Base-by-base conservation (phyloP, 30 jellyfish, hydroid and myxozoan genomes). In the Catostylus mosaicus region DNA sequence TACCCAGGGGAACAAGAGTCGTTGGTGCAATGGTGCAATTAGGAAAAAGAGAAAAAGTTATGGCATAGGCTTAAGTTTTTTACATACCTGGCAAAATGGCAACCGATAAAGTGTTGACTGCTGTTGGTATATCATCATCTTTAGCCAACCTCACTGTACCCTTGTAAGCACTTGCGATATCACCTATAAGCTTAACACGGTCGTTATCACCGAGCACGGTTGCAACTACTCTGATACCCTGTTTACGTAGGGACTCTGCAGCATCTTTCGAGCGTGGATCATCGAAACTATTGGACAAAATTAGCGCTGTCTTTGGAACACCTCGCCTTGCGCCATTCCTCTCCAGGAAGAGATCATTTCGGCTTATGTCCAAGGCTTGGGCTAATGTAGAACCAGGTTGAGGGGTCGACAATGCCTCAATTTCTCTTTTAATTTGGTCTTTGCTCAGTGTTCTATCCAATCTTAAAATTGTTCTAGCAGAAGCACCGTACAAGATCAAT, bases 271-370 rank as follows among this genome's bases (percentile, higher is more conserved):
- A 16, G 10, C 29, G 29, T 2, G 30, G 30, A 37, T 33, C 50
- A 38, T 20, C 35, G 32, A 3, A 5, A 3, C 27, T n/a, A 37
- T 67, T 67, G 7, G 61, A 16, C 3, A 67, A 30, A 34, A 67
- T 34, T 2, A 67, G 1, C 1, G 65, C 82, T 50, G 38, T n/a
- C 47, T 79, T 79, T 9, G 51, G 78, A 30, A 36, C 82, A 30
- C 75, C 88, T 1, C 35, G n/a, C 16, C 88, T 35, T 26, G 84
- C 74, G 12, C 88, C 88, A 30, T 51, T 22, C 60, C 66, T 36
- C 12, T 62, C 64, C 11, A 18, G 34, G 30, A 77, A 38, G 9
- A 77, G 38, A 10, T 73, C 64, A 1, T 19, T 27, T 5, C 67
- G 19, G 7, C 22, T 65, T 9, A 43, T 27, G 11, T 10, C 51